Evolutionary conservation across 1,140 invertebrate genomes (phyloP), one percentile per base, ranked within the genome.

Genomic region (Drosophila kanapiae): DNA sequence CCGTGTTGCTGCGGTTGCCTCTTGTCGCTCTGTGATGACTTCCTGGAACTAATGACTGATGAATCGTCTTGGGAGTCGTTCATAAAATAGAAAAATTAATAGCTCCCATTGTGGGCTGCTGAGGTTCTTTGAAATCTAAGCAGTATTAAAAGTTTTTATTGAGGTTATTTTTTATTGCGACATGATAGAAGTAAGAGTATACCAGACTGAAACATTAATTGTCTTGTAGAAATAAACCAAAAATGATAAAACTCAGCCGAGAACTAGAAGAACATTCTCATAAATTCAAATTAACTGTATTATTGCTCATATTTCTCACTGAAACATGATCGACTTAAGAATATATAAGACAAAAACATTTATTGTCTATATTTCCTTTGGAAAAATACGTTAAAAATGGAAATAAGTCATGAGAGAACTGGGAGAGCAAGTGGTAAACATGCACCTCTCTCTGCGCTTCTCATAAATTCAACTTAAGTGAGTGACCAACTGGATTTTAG

Each of bases 401-500:
- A 13, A 58, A 23, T 13, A 43, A 43, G 29, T 27, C 33, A n/a
- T 38, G 1, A 14, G 5, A 54, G 11, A 9, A 33, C 11, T 11
- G 6, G 4, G 5, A 16, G 53, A 18, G 33, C 35, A 58, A 59
- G 53, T 38, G 0, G 11, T 1, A 40, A 23, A n/a, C 51, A 16
- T 1, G 8, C 27, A 13, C 31, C 51, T 29, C 23, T 47, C 43
- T 65, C 56, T 43, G 38, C 37, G 13, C 49, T 14, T 40, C 61
- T 38, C 38, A 65, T 80, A 84, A 84, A 76, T 63, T 29, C 35
- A 38, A 71, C 16, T 68, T 69, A 67, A 78, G 62, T 67, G 68
- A 78, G 67, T 78, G 75, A 78, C 64, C 75, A 74, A 72, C 67
- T 65, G 51, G 60, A 72, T 78, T 77, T 65, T 47, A 64, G 65